Base-by-base conservation (phyloP, 1,140 invertebrate genomes). In the Heliconius eleuchia region DNA sequence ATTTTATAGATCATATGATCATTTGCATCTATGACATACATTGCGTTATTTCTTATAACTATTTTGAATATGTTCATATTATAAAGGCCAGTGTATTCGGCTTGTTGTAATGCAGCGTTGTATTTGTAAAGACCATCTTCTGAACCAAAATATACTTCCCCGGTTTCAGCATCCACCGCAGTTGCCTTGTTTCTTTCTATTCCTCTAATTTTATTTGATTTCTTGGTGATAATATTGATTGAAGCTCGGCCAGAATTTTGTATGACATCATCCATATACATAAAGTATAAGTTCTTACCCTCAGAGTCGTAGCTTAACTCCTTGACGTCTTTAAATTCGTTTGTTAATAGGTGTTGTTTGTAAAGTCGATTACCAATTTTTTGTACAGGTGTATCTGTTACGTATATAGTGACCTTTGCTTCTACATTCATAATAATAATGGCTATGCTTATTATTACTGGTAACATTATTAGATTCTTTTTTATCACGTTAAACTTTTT, bases 101-200 rank as follows among this genome's bases (percentile, higher is more conserved):
- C 92, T 52, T 80, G 73, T n/a, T 92, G 88, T n/a, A 73, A 57
- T 23, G 92, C 71, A 7, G 89, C 79, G 81, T 94, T 87, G 71
- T 92, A 92, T 80, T 90, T 89, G 77, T 94, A 94, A 16, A 94
- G 75, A 13, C 92, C 92, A 55, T 94, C 87, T 18, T 92, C 90
- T 11, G 91, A 90, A 34, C 92, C 92, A 66, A 94, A 94, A 76
- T 93, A 94, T 4, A 93, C 88, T 34, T 93, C 90, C 16, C 92
- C 86, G 0, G 88, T 88, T 0, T 91, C 91, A 1, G 77, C 4
- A 80, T 94, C 92, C 1, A 94, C 90, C 0, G 88, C 92, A 19
- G 88, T 91, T 0, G 92, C 92, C 83, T 92, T 94, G 55, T 93
- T 94, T 30, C 80, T 89, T 57, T 80, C 52, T n/a, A 94, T 92